These are phyloP conservation scores for Zootermopsis nevadensis DNA, from an alignment of 2,888 invertebrate genomes.

Conservation along the genomic window DNA sequence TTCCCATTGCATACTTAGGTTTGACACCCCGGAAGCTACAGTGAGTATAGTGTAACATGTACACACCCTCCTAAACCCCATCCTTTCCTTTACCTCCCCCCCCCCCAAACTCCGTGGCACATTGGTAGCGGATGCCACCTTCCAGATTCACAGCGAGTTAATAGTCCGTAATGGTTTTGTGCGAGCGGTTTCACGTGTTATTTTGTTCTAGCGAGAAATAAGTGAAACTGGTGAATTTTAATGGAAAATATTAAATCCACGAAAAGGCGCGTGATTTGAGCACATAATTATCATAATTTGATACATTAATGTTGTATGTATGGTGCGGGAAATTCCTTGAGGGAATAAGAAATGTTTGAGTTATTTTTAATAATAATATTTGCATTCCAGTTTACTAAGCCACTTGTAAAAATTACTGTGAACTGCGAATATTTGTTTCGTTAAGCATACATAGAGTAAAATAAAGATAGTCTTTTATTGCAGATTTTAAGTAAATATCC, in stretches of 20 bases:
- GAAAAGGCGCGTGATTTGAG: constrained; percentile 6
- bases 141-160: neutral
- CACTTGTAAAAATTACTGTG: constrained; percentile 28
- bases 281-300: constrained; percentile 27
- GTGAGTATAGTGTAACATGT: constrained; percentile 45
- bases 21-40: constrained; percentile 40
- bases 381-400: constrained; percentile 24
- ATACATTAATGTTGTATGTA: constrained; percentile 4
- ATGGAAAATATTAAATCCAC: neutral
- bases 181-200: constrained; percentile 15
- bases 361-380: constrained; percentile 6
- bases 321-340: neutral
- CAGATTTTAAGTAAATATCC: constrained; percentile 46
- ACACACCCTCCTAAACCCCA: constrained; percentile 20
- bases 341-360: constrained; percentile 10
- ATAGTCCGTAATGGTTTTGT: constrained; percentile 18
- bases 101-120: constrained; percentile 6
- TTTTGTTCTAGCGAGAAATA: constrained; percentile 30
- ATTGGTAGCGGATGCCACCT: constrained; percentile 30
- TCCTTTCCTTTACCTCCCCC: neutral
- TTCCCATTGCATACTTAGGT: constrained; percentile 39
- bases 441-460: constrained; percentile 14
- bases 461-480: constrained; percentile 45
- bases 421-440: constrained; percentile 28
- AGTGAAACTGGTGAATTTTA: neutral